Evolutionary conservation across 2,888 invertebrate genomes (phyloP).

Genomic region (Stenodema calcarata): DNA sequence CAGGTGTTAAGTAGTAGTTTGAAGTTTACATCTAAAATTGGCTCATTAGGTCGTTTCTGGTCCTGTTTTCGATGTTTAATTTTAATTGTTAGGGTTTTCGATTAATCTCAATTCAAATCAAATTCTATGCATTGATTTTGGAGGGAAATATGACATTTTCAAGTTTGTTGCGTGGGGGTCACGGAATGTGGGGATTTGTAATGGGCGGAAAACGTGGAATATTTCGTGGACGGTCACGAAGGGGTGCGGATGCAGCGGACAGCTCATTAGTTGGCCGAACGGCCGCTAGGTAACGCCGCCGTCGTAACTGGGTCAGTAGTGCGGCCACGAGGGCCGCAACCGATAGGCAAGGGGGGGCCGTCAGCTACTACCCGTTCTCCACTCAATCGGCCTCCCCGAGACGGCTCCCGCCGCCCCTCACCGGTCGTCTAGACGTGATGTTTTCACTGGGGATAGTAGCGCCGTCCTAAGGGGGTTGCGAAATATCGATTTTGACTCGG

Average conservation of each 20-base stretch:
- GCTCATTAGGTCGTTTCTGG: too few species aligned
- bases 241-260: not conserved
- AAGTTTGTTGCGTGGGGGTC: too few species aligned
- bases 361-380: conserved; percentile 3
- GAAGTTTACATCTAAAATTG: too few species aligned
- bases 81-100: too few species aligned
- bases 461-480: not conserved
- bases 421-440: conserved; percentile 31
- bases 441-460: conserved; percentile 3
- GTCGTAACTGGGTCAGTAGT: conserved; percentile 52
- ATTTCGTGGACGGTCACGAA: not conserved
- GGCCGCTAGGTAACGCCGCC: conserved; percentile 37
- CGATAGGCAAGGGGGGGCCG: conserved; percentile 16
- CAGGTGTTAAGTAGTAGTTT: too few species aligned
- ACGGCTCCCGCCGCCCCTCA: not conserved
- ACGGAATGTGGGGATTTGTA: not conserved
- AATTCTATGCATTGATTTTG: too few species aligned
- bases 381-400: not conserved
- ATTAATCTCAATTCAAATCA: too few species aligned
- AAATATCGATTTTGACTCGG: not conserved
- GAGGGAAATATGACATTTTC: too few species aligned
- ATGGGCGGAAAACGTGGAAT: not conserved
- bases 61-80: too few species aligned
- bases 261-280: not conserved
- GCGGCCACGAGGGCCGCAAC: conserved; percentile 29